Evolutionary conservation across 2,113 vertebrate genomes (phyloP), one percentile per base, ranked within the genome.

Genomic region (Syngnathus scovelli): DNA sequence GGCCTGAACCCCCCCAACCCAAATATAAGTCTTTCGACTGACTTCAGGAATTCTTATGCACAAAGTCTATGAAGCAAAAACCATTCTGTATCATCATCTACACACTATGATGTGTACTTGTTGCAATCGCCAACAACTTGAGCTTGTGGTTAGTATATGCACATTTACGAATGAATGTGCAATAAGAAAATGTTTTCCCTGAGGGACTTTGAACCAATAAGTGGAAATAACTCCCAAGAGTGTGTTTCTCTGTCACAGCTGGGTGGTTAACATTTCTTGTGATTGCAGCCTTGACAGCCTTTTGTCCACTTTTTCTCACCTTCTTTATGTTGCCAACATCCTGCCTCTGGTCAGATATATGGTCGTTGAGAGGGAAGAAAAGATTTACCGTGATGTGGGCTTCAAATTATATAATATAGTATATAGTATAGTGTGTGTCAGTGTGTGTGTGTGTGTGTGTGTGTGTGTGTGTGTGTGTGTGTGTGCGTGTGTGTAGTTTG

Each of bases 21-120:
- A 64, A 71, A 73, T 68, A 72, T 72, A 66, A 33, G 27, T 44
- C 12, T 13, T 63, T 79, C 79, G 81, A 76, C 44, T 64, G 46
- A 15, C 5, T 7, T 49, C 2, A 7, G 7, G 16, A 19, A 33
- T 33, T 33, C 46, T 49, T 49, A 6, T 11, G 41, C 41, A 43
- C 16, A 49, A 49, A 18, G 18, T 49, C 46, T 6, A 18, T 18
- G 46, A 19, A 49, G 16, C 46, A 19, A 7, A 19, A 15, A 49
- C 1, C 16, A 49, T 6, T 49, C 46, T 49, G 6, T 19, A 19
- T 18, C 16, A 19, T 19, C 6, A 49, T 49, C 16, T 49, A 49
- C 2, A 49, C 7, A 33, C 27, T 3, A 1, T 49, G 46, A 49
- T 49, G 18, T 49, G 18, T 5, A 49, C 16, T 49, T 49, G 46